Percentiles rank a stretch among this genome's conserved stretches.
phyloP scores from a whole-genome alignment of 2,888 invertebrate species.

The Acronicta alni region DNA sequence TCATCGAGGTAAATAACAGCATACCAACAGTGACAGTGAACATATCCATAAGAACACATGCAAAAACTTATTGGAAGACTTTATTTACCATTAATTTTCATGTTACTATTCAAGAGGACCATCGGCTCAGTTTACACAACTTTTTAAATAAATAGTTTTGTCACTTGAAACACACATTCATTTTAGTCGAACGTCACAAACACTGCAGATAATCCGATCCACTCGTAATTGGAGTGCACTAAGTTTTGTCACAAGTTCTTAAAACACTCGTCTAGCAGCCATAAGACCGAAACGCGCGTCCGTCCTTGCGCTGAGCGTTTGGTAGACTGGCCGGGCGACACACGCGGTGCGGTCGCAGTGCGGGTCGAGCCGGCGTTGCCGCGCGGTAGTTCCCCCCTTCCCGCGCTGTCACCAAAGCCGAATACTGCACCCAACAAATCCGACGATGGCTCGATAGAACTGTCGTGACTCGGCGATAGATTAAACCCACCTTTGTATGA shows the following conservation, averaged over 20 bases:
- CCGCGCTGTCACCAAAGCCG: conserved; percentile 62
- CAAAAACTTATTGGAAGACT: conserved; percentile 72
- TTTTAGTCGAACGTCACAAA: conserved; percentile 76
- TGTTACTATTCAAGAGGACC: conserved; percentile 88
- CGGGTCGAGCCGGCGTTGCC: conserved; percentile 59
- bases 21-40: conserved; percentile 71
- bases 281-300: conserved; percentile 59
- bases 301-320: conserved; percentile 63
- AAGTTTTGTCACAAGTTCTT: conserved; percentile 80
- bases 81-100: conserved; percentile 88
- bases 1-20: conserved; percentile 75
- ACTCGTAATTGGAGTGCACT: conserved; percentile 70
- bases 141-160: conserved; percentile 62
- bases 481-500: conserved; percentile 76
- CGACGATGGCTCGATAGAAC: conserved; percentile 72
- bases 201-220: conserved; percentile 84
- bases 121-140: conserved; percentile 79
- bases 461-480: conserved; percentile 76
- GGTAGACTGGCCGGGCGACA: conserved; percentile 70
- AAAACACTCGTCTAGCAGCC: conserved; percentile 60
- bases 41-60: conserved; percentile 76
- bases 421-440: conserved; percentile 78
- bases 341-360: conserved; percentile 51
- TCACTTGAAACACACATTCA: conserved; percentile 77
- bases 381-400: conserved; percentile 71